phyloP scores from a whole-genome alignment of 35 echinoderm and acorn worm genomes.

The Eucidaris tribuloides region DNA sequence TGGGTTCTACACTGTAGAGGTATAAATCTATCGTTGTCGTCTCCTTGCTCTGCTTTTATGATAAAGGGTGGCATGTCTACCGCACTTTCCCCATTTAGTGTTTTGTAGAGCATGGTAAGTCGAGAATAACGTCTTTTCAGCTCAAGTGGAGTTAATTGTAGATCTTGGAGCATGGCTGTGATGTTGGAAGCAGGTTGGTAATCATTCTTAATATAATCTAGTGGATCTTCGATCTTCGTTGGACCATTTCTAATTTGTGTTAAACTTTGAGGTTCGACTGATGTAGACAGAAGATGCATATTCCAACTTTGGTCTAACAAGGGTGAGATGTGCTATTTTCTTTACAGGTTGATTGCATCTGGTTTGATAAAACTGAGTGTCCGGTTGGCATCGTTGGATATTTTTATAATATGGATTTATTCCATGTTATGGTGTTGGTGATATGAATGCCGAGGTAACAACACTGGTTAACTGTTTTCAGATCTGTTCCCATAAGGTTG shows the following conservation, averaged over 20 bases:
- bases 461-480: background rate
- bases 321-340: background rate
- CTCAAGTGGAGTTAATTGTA: conserved; percentile 10
- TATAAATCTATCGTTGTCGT: too few species aligned
- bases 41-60: too few species aligned
- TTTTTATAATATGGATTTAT: background rate
- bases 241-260: conserved; percentile 31
- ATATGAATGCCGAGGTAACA: conserved; percentile 7
- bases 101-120: too few species aligned
- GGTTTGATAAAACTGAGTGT: conserved; percentile 10
- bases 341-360: background rate
- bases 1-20: too few species aligned
- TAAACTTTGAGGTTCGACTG: too few species aligned
- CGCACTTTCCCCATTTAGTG: too few species aligned
- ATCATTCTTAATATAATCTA: conserved; percentile 8
- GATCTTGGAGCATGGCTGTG: conserved; percentile 14
- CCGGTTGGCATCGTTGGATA: background rate
- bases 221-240: background rate
- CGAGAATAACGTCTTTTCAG: background rate
- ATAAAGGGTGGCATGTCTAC: too few species aligned
- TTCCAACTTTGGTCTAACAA: conserved; percentile 1
- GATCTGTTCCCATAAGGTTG: background rate
- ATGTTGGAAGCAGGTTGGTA: conserved; percentile 11
- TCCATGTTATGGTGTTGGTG: background rate
- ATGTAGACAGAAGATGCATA: background rate